Percentiles rank a stretch among this genome's conserved stretches.
Evolutionary conservation across 2,888 invertebrate species (phyloP).

Genomic region (Dexiosoma caninum): DNA sequence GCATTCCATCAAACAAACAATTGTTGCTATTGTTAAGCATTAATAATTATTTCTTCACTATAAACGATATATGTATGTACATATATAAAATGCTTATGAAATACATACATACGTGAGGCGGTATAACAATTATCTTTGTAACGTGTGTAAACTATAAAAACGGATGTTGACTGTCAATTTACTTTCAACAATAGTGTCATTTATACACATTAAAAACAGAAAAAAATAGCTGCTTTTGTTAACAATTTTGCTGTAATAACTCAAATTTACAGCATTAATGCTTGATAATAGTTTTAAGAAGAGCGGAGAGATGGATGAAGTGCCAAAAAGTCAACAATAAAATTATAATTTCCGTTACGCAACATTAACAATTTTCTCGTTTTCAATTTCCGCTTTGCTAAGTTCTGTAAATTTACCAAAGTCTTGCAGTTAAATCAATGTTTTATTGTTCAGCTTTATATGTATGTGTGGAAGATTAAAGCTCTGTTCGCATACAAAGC

Average conservation of each 20-base stretch:
- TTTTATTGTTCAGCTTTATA: constrained; percentile 8
- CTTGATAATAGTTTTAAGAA: neutral
- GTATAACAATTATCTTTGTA: neutral
- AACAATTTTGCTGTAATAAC: neutral
- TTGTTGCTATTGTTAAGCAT: constrained; percentile 40
- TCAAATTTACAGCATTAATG: neutral
- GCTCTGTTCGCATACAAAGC: constrained; percentile 11
- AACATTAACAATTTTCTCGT: constrained; percentile 30
- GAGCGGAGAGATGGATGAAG: neutral
- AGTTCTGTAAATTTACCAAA: constrained; percentile 2
- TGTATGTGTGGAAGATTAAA: constrained; percentile 1
- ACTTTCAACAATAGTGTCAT: constrained; percentile 34
- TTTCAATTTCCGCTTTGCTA: constrained; percentile 48
- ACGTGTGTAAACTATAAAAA: constrained; percentile 7
- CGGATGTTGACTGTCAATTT: constrained; percentile 54
- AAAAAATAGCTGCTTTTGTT: neutral
- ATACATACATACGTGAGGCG: neutral
- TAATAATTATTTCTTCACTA: constrained; percentile 27
- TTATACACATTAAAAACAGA: constrained; percentile 9
- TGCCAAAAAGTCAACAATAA: constrained; percentile 34
- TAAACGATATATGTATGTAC: neutral
- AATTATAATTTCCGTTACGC: constrained; percentile 57
- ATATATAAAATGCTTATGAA: neutral
- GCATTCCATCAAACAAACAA: constrained; percentile 27
- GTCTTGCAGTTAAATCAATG: constrained; percentile 2